A percentile compares a stretch with the other conserved stretches of the same genome.
These are phyloP conservation scores for Esox lucius DNA, from an alignment of 2,797 vertebrate genomes.

Conservation along the genomic window DNA sequence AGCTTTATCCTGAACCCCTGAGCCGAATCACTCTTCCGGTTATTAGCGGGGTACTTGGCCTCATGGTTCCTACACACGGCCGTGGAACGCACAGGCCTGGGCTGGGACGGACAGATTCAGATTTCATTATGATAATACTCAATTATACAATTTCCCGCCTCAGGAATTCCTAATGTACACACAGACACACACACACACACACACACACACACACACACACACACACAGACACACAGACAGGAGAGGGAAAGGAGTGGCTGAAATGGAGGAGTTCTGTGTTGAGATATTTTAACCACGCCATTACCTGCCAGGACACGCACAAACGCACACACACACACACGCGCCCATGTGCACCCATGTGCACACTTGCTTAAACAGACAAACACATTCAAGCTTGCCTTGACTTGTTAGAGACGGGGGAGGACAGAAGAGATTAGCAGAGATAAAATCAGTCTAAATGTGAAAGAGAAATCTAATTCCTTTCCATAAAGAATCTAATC, in stretches of 20 bases:
- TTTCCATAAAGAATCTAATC: slow-evolving; percentile 54
- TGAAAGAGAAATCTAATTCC: slow-evolving; percentile 30
- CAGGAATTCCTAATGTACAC: slow-evolving; percentile 52
- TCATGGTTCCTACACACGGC: no score
- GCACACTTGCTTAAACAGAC: no score
- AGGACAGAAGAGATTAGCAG: neutral
- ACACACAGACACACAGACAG: neutral
- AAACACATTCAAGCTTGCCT: slow-evolving; percentile 2
- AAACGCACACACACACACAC: slow-evolving; percentile 23
- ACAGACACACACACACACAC: slow-evolving; percentile 8
- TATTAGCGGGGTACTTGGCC: no score
- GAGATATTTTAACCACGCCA: slow-evolving; percentile 46
- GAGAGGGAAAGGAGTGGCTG: neutral
- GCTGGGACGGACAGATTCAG: slow-evolving; percentile 54
- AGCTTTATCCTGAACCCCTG: no score
- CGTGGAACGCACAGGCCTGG: slow-evolving; percentile 24
- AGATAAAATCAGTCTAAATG: neutral
- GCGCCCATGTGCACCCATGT: no score
- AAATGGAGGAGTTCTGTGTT: slow-evolving; percentile 32
- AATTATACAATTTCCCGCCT: slow-evolving; percentile 40
- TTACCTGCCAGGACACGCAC: slow-evolving; percentile 52
- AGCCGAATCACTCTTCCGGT: no score
- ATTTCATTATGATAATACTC: slow-evolving; percentile 62
- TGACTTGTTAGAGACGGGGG: slow-evolving; percentile 40
- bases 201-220: neutral